A percentile compares a stretch with the other conserved stretches of the same genome.
Evolutionary conservation across 2,888 invertebrate species (phyloP).

Genomic region (Andricus curvator): DNA sequence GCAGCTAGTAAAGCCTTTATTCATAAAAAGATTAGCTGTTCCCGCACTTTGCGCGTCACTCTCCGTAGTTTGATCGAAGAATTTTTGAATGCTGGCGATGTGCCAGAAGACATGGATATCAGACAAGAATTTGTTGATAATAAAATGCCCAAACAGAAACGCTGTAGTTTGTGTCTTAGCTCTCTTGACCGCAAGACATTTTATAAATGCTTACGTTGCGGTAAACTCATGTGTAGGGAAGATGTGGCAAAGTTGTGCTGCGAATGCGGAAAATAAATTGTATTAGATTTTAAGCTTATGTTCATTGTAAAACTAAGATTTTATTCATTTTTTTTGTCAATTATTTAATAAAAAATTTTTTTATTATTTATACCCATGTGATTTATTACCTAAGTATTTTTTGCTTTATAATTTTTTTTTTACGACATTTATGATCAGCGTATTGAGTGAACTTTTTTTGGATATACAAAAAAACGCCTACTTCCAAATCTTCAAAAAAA

Average conservation of each 20-base stretch:
- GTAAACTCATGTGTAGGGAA: constrained; percentile 32
- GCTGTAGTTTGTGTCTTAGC: constrained; percentile 38
- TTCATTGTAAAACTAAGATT: too few relatives aligned
- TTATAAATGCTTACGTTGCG: constrained; percentile 35
- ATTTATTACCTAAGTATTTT: too few relatives aligned
- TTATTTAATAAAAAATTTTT: too few relatives aligned
- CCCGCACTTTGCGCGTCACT: constrained; percentile 1
- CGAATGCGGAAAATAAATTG: constrained; percentile 32
- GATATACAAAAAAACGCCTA: too few relatives aligned
- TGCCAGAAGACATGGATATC: constrained; percentile 29
- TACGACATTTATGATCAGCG: too few relatives aligned
- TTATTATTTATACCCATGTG: too few relatives aligned
- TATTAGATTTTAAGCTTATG: too few relatives aligned
- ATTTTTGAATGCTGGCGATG: constrained; percentile 15
- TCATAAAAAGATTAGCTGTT: not conserved
- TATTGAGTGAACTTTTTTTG: too few relatives aligned
- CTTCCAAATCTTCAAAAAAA: too few relatives aligned
- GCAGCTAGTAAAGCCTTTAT: constrained; percentile 15
- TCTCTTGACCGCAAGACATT: constrained; percentile 30
- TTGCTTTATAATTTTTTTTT: too few relatives aligned
- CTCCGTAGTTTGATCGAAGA: constrained; percentile 18
- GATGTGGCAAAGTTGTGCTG: constrained; percentile 43
- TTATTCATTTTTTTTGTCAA: too few relatives aligned
- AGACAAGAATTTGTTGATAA: constrained; percentile 27
- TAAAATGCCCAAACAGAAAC: constrained; percentile 44